These are phyloP conservation scores for Garra rufa DNA, from an alignment of 2,113 vertebrate species.

Conservation along the genomic window DNA sequence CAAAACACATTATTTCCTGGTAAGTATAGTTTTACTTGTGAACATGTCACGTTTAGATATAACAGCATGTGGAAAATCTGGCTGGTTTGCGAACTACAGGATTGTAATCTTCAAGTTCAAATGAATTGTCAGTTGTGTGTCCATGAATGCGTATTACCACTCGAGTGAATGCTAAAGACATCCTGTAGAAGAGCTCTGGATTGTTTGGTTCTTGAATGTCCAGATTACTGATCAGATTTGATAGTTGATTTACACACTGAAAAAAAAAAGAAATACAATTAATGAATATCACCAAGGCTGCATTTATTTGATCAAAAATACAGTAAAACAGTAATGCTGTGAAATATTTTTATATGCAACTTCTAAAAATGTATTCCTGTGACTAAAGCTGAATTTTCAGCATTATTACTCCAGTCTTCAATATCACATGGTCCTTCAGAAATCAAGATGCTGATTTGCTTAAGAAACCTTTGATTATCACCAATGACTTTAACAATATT, in stretches of 20 bases:
- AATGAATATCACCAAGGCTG: too few relatives aligned
- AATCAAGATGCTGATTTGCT: neutral
- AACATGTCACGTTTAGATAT: neutral
- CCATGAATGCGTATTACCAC: slow-evolving; percentile 77
- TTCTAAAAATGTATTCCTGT: neutral
- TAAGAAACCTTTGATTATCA: neutral
- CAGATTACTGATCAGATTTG: slow-evolving; percentile 82
- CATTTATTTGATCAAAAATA: neutral
- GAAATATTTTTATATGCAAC: neutral
- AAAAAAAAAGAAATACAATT: slow-evolving; percentile 49
- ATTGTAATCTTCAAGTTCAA: neutral
- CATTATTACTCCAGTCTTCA: neutral
- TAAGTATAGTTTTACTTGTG: neutral
- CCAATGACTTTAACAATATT: too few relatives aligned
- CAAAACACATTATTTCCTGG: neutral
- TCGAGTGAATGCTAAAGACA: slow-evolving; percentile 91
- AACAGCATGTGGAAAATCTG: neutral
- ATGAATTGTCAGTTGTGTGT: neutral
- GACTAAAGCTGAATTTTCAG: neutral
- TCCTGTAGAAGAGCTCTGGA: slow-evolving; percentile 84
- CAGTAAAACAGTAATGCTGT: neutral
- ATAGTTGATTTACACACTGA: slow-evolving; percentile 85
- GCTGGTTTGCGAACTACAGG: neutral
- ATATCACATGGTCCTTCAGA: neutral
- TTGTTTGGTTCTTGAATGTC: slow-evolving; percentile 86